A percentile compares a stretch with the other conserved stretches of the same genome.
Conservation (phyloP, 2,888 invertebrate genomes). For the Axea sp. region DNA sequence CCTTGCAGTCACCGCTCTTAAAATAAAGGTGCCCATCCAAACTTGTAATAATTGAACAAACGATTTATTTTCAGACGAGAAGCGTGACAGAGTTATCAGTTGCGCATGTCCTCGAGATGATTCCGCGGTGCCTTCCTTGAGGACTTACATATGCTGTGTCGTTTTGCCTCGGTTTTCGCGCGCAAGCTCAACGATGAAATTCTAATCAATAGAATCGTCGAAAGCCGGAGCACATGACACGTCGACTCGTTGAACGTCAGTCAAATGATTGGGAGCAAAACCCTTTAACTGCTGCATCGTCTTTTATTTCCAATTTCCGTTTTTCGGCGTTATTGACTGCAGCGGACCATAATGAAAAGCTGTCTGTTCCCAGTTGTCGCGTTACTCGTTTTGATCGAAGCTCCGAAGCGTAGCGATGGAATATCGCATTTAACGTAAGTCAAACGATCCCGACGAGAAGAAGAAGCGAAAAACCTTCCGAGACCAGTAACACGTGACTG, state of each 20-base stretch:
- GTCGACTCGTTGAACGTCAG: slow-evolving; percentile 59
- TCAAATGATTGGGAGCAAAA: slow-evolving; percentile 55
- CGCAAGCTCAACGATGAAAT: slow-evolving; percentile 59
- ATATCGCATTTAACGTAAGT: slow-evolving; percentile 75
- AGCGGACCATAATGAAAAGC: slow-evolving; percentile 68
- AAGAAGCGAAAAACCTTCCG: slow-evolving; percentile 24
- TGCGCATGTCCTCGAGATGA: slow-evolving; percentile 52
- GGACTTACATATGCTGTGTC: slow-evolving; percentile 39
- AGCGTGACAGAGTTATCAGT: no score
- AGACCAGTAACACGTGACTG: slow-evolving; percentile 48
- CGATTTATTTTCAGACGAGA: no score
- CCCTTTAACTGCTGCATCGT: slow-evolving; percentile 44
- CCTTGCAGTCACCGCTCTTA: no score
- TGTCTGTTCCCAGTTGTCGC: slow-evolving; percentile 67
- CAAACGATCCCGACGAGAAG: slow-evolving; percentile 35
- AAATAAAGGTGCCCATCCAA: no score
- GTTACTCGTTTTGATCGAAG: slow-evolving; percentile 70
- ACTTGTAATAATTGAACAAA: no score
- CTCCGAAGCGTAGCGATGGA: slow-evolving; percentile 68
- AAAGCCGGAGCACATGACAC: slow-evolving; percentile 62
- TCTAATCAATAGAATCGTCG: slow-evolving; percentile 64
- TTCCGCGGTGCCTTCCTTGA: slow-evolving; percentile 29
- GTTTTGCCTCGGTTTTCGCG: slow-evolving; percentile 43
- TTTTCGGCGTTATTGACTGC: slow-evolving; percentile 64
- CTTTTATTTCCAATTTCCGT: slow-evolving; percentile 54